phyloP scores from a whole-genome alignment of 1,140 invertebrate genomes.

The Eulimnadia texana region DNA sequence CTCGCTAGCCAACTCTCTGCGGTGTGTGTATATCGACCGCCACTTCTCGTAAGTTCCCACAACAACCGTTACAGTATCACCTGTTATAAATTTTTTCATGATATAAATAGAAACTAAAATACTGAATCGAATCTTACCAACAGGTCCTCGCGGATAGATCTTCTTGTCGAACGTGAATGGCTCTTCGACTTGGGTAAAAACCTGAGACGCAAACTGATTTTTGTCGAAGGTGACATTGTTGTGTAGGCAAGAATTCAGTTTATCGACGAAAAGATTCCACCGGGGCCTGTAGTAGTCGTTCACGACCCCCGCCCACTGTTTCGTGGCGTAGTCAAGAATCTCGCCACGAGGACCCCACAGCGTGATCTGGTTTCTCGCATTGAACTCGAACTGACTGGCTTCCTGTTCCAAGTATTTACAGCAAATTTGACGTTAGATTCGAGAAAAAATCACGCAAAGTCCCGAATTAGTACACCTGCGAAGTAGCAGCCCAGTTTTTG shows the following conservation, averaged over 20 bases:
- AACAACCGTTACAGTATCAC: background rate
- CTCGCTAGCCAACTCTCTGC: background rate
- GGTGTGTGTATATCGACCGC: background rate
- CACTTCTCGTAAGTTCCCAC: background rate
- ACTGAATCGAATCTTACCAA: constrained; percentile 27
- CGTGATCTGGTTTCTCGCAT: constrained; percentile 83
- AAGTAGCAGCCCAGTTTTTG: constrained; percentile 33
- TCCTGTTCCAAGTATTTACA: constrained; percentile 29
- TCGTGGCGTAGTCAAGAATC: constrained; percentile 76
- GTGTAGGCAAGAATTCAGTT: constrained; percentile 34
- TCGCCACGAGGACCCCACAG: constrained; percentile 79
- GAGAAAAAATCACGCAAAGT: constrained; percentile 12
- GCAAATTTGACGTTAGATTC: background rate
- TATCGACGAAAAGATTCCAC: constrained; percentile 49
- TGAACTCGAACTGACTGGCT: constrained; percentile 50
- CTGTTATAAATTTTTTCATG: background rate
- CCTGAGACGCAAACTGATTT: constrained; percentile 32
- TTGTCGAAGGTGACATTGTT: constrained; percentile 35
- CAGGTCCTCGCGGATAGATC: constrained; percentile 31
- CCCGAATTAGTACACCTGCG: constrained; percentile 25
- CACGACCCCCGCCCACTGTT: constrained; percentile 69
- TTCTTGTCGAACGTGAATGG: constrained; percentile 45
- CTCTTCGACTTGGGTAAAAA: constrained; percentile 47
- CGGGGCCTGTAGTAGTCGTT: constrained; percentile 49
- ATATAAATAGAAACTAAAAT: background rate